These are phyloP conservation scores for Triops cancriformis DNA, from an alignment of 1,140 invertebrate genomes.

Conservation along the genomic window DNA sequence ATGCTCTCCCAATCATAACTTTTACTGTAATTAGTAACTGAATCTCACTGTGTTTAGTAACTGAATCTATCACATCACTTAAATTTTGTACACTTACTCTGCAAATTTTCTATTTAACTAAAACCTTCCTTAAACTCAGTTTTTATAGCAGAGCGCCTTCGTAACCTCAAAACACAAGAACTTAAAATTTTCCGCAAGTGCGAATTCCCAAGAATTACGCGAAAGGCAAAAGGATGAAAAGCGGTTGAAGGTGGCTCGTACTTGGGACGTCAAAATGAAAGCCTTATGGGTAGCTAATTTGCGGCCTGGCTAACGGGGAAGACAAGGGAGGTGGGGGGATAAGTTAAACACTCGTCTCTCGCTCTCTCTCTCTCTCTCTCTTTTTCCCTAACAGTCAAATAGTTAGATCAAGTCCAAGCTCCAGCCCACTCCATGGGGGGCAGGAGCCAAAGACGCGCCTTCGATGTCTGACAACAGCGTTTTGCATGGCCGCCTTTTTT, in stretches of 20 bases:
- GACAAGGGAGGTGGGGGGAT: background rate
- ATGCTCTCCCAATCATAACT: too few species aligned
- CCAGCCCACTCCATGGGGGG: constrained; percentile 7
- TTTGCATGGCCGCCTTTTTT: background rate
- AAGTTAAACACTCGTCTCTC: constrained; percentile 11
- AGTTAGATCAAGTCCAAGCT: constrained; percentile 5
- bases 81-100: too few species aligned
- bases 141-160: constrained; percentile 31
- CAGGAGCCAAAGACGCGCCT: constrained; percentile 7
- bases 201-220: too few species aligned
- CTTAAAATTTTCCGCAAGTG: too few species aligned
- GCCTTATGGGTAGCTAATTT: background rate
- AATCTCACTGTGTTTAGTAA: too few species aligned
- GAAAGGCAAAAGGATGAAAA: too few species aligned
- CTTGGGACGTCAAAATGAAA: background rate
- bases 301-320: background rate
- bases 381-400: background rate
- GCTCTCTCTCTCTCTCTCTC: too few species aligned
- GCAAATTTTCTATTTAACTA: too few species aligned
- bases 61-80: too few species aligned
- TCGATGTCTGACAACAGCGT: background rate
- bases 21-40: too few species aligned
- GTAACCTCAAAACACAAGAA: constrained; percentile 23
- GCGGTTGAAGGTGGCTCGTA: background rate
- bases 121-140: too few species aligned